A percentile compares a stretch with the other conserved stretches of the same genome.
Evolutionary conservation across 2,113 vertebrate species (phyloP).

Genomic region (Ciconia maguari): DNA sequence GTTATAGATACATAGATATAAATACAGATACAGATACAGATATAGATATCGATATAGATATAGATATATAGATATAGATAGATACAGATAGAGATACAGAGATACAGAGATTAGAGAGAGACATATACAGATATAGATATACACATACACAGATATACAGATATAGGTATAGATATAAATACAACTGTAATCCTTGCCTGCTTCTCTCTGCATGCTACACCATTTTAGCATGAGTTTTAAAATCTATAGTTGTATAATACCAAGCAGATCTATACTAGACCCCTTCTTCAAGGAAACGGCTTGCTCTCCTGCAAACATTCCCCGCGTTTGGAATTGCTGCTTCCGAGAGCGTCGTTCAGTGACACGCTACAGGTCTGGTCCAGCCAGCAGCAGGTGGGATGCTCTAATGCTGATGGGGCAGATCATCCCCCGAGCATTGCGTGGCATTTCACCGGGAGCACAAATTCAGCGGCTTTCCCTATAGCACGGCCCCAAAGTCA

Average conservation of each 20-base stretch:
- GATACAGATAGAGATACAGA: no score
- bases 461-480: not conserved
- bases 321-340: not conserved
- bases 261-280: accelerated
- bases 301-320: not conserved
- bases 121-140: not conserved
- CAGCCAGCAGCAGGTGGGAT: accelerated
- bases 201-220: not conserved
- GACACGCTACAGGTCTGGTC: not conserved
- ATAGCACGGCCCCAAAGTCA: not conserved
- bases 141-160: not conserved
- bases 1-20: not conserved
- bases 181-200: not conserved
- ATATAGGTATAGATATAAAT: no score
- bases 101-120: no score
- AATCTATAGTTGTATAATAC: not conserved
- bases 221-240: not conserved
- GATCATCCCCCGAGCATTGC: accelerated
- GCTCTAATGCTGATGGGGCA: not conserved
- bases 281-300: not conserved
- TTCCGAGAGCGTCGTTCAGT: not conserved
- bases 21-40: no score
- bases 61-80: not conserved
- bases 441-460: not conserved
- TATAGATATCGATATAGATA: not conserved